A percentile compares a stretch with the other conserved stretches of the same genome.
phyloP scores from a whole-genome alignment of 2,888 invertebrate species.

The Limnephilus marmoratus region DNA sequence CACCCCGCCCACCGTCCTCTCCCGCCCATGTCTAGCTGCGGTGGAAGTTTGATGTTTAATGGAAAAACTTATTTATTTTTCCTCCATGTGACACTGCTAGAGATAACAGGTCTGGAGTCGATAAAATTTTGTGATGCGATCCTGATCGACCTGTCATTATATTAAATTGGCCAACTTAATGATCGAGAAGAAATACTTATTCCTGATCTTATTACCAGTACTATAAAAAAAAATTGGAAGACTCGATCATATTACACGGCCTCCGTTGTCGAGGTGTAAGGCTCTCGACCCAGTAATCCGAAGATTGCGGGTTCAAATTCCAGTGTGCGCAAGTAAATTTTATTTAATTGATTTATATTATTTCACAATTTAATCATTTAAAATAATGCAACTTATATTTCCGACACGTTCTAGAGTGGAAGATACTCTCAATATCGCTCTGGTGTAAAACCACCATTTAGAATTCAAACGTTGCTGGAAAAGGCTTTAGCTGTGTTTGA shows the following conservation, averaged over 20 bases:
- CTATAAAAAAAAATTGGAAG: not conserved
- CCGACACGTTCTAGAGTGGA: no score
- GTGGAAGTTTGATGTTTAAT: slow-evolving; percentile 5
- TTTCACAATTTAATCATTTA: no score
- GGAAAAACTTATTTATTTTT: slow-evolving; percentile 23
- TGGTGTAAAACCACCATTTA: no score
- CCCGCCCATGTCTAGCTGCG: not conserved
- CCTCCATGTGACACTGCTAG: not conserved
- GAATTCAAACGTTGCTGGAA: no score
- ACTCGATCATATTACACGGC: not conserved
- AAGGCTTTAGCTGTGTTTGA: no score
- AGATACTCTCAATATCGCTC: no score
- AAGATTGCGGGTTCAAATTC: no score
- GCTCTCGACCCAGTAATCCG: no score
- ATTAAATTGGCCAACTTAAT: slow-evolving; percentile 2
- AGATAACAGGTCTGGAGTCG: not conserved
- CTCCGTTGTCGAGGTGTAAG: no score
- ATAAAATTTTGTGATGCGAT: not conserved
- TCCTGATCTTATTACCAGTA: not conserved
- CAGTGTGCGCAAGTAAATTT: no score
- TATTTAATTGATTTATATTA: no score
- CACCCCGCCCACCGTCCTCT: not conserved
- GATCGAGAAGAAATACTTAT: not conserved
- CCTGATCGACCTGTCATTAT: not conserved
- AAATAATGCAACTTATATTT: no score